Conservation (phyloP, 2,797 vertebrate species). For the Eleutherodactylus coqui region DNA sequence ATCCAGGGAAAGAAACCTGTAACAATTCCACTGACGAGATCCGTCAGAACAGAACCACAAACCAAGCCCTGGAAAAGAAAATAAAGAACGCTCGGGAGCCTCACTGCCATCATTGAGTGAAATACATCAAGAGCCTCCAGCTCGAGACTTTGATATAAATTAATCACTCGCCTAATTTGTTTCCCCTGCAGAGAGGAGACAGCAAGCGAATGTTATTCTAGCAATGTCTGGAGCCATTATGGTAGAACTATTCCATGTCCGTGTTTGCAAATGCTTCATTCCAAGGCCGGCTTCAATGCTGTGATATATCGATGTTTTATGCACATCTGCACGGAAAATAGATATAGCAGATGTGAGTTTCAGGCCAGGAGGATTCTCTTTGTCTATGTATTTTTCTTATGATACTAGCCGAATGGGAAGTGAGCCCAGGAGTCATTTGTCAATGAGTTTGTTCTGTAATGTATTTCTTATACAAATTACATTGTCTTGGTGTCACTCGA, state of each 20-base stretch:
- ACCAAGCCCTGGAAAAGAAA: conserved; percentile 39
- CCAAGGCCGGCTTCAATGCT: not conserved
- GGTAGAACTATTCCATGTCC: conserved; percentile 46
- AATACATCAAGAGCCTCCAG: conserved; percentile 26
- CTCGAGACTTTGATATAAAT: conserved; percentile 69
- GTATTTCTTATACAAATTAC: conserved; percentile 39
- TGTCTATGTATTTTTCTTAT: conserved; percentile 60
- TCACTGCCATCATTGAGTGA: conserved; percentile 22
- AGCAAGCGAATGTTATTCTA: conserved; percentile 78
- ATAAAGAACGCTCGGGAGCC: conserved; percentile 4
- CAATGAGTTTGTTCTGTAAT: conserved; percentile 36
- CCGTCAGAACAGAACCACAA: conserved; percentile 15
- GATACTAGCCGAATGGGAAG: conserved; percentile 13
- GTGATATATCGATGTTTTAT: conserved; percentile 71
- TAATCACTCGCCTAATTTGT: conserved; percentile 85
- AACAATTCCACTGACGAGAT: not conserved
- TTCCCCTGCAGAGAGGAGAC: conserved; percentile 78
- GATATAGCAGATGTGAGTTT: conserved; percentile 66
- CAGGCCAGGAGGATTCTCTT: conserved; percentile 69
- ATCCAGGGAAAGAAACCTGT: conserved; percentile 11
- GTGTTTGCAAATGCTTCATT: conserved; percentile 54
- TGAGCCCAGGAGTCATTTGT: conserved; percentile 54
- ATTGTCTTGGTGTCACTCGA: conserved; percentile 34
- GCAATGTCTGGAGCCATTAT: conserved; percentile 68
- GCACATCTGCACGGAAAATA: conserved; percentile 74